Conservation (phyloP, 1,140 invertebrate genomes). For the Bombus fervidus region DNA sequence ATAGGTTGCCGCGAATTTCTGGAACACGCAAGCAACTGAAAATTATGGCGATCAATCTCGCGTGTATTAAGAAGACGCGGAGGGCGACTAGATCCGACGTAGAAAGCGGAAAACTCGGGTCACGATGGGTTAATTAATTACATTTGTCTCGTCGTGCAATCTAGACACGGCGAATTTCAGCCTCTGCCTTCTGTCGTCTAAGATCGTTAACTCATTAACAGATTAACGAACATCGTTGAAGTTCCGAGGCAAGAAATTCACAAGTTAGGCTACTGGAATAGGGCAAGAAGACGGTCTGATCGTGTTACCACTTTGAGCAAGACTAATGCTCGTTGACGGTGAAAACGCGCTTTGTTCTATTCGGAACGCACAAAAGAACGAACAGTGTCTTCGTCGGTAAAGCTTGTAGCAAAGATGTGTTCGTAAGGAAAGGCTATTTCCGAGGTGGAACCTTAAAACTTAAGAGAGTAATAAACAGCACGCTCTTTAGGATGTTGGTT, state of each 20-base stretch:
- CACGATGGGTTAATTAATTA: conserved; percentile 49
- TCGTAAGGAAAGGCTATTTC: too few species aligned
- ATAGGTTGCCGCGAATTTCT: not conserved
- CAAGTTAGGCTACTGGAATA: not conserved
- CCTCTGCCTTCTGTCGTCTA: not conserved
- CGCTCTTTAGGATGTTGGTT: too few species aligned
- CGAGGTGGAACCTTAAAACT: too few species aligned
- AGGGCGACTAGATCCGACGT: not conserved
- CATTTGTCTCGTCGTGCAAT: conserved; percentile 29
- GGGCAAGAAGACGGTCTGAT: not conserved
- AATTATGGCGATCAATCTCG: conserved; percentile 39
- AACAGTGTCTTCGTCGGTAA: too few species aligned
- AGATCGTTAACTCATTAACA: conserved; percentile 42
- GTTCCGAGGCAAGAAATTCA: conserved; percentile 1
- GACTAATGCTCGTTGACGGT: not conserved
- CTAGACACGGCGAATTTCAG: not conserved
- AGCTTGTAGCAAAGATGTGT: too few species aligned
- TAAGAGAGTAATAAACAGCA: too few species aligned
- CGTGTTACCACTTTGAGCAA: not conserved
- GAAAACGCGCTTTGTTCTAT: not conserved
- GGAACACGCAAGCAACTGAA: not conserved
- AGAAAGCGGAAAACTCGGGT: conserved; percentile 23
- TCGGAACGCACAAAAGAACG: too few species aligned
- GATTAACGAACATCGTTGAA: conserved; percentile 15
- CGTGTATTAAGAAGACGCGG: conserved; percentile 17